phyloP scores from a whole-genome alignment of 2,888 invertebrate genomes.

The Linnaemya tessellans region DNA sequence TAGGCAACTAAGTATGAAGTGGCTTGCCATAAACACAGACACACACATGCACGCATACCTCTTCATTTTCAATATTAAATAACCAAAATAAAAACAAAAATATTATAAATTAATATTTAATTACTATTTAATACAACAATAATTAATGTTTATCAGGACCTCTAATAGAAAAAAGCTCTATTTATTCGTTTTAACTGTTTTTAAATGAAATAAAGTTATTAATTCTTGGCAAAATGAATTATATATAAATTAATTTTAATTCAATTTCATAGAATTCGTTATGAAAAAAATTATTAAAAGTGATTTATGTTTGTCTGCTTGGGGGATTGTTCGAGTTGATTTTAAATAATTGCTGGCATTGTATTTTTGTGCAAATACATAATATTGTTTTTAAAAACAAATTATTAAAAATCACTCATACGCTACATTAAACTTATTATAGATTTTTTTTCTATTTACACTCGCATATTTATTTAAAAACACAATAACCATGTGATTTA shows the following conservation, averaged over 20 bases:
- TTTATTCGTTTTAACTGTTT: slow-evolving; percentile 1
- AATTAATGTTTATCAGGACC: slow-evolving; percentile 65
- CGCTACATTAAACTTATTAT: slow-evolving; percentile 75
- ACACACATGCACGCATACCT: not conserved
- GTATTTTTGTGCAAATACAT: slow-evolving; percentile 40
- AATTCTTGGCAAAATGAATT: slow-evolving; percentile 60
- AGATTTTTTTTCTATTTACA: slow-evolving; percentile 3
- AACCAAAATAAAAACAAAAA: slow-evolving; percentile 30
- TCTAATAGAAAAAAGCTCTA: not conserved
- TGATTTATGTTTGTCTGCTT: slow-evolving; percentile 43
- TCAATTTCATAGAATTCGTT: slow-evolving; percentile 57
- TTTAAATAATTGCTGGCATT: slow-evolving; percentile 38
- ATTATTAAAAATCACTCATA: slow-evolving; percentile 76
- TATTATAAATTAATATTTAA: slow-evolving; percentile 70
- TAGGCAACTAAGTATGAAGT: slow-evolving; percentile 28
- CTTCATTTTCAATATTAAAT: slow-evolving; percentile 15
- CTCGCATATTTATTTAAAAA: not conserved
- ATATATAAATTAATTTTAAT: slow-evolving; percentile 62
- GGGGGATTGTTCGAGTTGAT: slow-evolving; percentile 14
- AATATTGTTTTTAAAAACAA: slow-evolving; percentile 45
- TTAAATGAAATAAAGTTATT: slow-evolving; percentile 65
- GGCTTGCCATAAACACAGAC: not conserved
- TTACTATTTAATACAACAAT: slow-evolving; percentile 70
- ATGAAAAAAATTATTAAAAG: slow-evolving; percentile 35
- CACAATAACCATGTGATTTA: slow-evolving; percentile 4